Evolutionary conservation across 2,888 invertebrate species (phyloP).

Genomic region (Holacanthella duospinosa): DNA sequence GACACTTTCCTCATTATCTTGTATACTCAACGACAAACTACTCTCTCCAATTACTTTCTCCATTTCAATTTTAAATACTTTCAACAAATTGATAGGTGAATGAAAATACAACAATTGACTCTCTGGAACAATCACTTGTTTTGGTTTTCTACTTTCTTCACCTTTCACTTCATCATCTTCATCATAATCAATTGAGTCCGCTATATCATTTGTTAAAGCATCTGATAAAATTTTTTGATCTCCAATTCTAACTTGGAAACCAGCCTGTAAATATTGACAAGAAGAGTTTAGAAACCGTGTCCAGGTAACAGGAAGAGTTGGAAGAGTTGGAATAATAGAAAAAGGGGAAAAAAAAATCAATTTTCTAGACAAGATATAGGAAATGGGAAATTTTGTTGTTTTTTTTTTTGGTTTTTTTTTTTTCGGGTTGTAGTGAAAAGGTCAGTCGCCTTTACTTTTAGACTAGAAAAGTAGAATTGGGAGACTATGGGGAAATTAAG

Average conservation of each 20-base stretch:
- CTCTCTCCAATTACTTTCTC: slow-evolving; percentile 15
- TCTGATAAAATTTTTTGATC: slow-evolving; percentile 23
- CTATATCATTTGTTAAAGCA: slow-evolving; percentile 18
- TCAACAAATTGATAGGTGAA: slow-evolving; percentile 34
- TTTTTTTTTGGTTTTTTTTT: neutral
- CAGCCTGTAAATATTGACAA: too few relatives aligned
- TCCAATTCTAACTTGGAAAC: slow-evolving; percentile 28
- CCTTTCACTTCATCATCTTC: slow-evolving; percentile 13
- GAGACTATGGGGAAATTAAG: slow-evolving; percentile 8
- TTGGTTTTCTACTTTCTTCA: slow-evolving; percentile 4
- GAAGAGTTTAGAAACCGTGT: too few relatives aligned
- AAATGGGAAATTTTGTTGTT: neutral
- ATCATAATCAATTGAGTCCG: slow-evolving; percentile 1
- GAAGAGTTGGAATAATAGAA: too few relatives aligned
- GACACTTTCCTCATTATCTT: slow-evolving; percentile 8
- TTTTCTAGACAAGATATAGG: slow-evolving; percentile 2
- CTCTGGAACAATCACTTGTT: slow-evolving; percentile 16
- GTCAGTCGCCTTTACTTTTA: too few relatives aligned
- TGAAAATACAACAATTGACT: slow-evolving; percentile 37
- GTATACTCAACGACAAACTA: neutral
- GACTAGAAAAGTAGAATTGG: too few relatives aligned
- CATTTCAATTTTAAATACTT: slow-evolving; percentile 34
- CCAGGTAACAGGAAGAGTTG: too few relatives aligned
- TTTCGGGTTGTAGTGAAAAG: neutral
- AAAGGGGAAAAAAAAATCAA: neutral